A percentile compares a stretch with the other conserved stretches of the same genome.
These are phyloP conservation scores for Eurosta solidaginis DNA, from an alignment of 1,140 invertebrate genomes.

Conservation along the genomic window DNA sequence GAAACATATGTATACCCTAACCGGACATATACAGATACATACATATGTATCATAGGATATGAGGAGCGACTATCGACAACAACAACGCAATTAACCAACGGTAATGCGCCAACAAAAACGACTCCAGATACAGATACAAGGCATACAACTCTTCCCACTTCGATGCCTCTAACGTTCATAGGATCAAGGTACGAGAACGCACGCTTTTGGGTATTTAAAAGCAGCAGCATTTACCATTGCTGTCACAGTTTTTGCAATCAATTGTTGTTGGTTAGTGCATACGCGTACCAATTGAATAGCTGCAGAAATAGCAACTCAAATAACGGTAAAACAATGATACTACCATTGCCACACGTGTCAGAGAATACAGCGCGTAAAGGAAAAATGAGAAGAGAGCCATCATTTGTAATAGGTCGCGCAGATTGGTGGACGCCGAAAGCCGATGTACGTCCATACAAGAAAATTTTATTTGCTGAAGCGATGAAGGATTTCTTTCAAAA, in stretches of 20 bases:
- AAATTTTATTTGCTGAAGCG: slow-evolving; percentile 51
- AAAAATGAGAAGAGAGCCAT: slow-evolving; percentile 11
- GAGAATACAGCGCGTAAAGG: background rate
- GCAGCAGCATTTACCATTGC: background rate
- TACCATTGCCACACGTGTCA: too few relatives aligned
- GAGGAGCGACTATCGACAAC: background rate
- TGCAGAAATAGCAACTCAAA: background rate
- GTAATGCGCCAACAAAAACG: background rate
- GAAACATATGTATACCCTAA: too few relatives aligned
- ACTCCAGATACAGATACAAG: slow-evolving; percentile 1
- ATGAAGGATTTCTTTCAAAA: slow-evolving; percentile 56
- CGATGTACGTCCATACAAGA: slow-evolving; percentile 33
- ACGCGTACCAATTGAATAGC: background rate
- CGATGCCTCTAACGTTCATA: background rate
- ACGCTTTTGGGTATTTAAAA: background rate
- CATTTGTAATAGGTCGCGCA: slow-evolving; percentile 45
- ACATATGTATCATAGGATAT: background rate
- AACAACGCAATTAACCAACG: background rate
- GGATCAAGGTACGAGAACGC: too few relatives aligned
- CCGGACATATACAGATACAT: background rate
- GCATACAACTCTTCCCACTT: background rate
- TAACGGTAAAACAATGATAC: background rate
- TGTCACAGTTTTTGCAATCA: background rate
- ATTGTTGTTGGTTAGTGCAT: background rate
- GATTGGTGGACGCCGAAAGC: slow-evolving; percentile 50